These are phyloP conservation scores for Tiliacea aurago DNA, from an alignment of 2,888 invertebrate genomes.

Conservation along the genomic window DNA sequence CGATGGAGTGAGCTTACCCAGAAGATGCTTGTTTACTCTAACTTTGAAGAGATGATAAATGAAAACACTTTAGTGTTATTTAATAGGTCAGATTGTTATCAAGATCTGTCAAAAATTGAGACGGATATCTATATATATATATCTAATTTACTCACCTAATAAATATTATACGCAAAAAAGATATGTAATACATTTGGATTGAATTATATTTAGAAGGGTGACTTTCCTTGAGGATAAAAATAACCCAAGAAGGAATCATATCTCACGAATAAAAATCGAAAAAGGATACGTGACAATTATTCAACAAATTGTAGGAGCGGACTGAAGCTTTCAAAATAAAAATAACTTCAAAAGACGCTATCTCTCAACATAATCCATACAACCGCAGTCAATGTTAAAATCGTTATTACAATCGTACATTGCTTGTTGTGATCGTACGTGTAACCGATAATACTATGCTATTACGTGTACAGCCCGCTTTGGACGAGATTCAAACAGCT, in stretches of 20 bases:
- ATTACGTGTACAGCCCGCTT: slow-evolving; percentile 68
- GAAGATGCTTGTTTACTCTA: too few relatives aligned
- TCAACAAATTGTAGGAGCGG: background rate
- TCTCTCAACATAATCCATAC: slow-evolving; percentile 19
- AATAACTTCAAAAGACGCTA: background rate
- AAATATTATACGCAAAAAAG: background rate
- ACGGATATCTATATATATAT: background rate
- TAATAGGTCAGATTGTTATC: background rate
- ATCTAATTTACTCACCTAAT: background rate
- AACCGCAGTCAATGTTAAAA: slow-evolving; percentile 39
- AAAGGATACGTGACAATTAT: background rate
- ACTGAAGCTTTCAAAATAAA: background rate
- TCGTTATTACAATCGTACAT: slow-evolving; percentile 65
- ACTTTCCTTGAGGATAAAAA: background rate
- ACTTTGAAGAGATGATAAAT: too few relatives aligned
- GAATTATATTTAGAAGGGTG: background rate
- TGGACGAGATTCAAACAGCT: slow-evolving; percentile 75
- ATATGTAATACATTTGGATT: background rate
- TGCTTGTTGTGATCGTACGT: slow-evolving; percentile 67
- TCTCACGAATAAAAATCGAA: background rate
- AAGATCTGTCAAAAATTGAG: background rate
- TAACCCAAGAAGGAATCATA: background rate
- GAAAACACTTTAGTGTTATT: background rate
- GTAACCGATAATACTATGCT: slow-evolving; percentile 66
- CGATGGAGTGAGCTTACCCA: too few relatives aligned